phyloP scores from a whole-genome alignment of 1,140 invertebrate genomes.

The Rhagoletis zephyria region DNA sequence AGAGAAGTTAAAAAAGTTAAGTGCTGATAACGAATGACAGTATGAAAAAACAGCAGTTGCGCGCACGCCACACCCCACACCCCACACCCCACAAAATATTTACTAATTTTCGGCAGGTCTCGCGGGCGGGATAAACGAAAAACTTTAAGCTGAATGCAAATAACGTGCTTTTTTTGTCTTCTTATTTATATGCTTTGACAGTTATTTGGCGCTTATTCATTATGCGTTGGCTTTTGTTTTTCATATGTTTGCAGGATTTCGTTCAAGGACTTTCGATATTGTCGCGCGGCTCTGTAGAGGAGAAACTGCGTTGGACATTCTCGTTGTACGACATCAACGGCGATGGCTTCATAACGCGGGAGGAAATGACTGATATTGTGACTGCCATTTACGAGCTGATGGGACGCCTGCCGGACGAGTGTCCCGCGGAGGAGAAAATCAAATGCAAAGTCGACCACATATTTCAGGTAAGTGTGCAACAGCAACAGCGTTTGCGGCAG shows the following conservation, averaged over 20 bases:
- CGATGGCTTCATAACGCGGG: conserved; percentile 92
- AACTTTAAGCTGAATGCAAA: background rate
- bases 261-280: conserved; percentile 91
- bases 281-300: conserved; percentile 90
- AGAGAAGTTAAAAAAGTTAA: background rate
- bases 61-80: too few relatives aligned
- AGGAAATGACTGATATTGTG: conserved; percentile 97
- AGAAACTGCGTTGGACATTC: conserved; percentile 95
- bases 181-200: background rate
- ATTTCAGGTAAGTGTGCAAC: conserved; percentile 81
- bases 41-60: background rate
- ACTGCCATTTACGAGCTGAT: conserved; percentile 94
- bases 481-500: background rate
- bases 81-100: too few relatives aligned
- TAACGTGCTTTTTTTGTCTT: background rate
- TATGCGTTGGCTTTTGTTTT: conserved; percentile 30
- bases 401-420: conserved; percentile 86
- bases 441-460: conserved; percentile 86
- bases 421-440: conserved; percentile 83
- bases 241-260: conserved; percentile 81
- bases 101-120: background rate
- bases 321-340: conserved; percentile 96
- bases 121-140: background rate
- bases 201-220: conserved; percentile 12
- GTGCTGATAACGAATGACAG: conserved; percentile 4